Conservation (phyloP, 2,888 invertebrate species). For the Thumatha senex region DNA sequence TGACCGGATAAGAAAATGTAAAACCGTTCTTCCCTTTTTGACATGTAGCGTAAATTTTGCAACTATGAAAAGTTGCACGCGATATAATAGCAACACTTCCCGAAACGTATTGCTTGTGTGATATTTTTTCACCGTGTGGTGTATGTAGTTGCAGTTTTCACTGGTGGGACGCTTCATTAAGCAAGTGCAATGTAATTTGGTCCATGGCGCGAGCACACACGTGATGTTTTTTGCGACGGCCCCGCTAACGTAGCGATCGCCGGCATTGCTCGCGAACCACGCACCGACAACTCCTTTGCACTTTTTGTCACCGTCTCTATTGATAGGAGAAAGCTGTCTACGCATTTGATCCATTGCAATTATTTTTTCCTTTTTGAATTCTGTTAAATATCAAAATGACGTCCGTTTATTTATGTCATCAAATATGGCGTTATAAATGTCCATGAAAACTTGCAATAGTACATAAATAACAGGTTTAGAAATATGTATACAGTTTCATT, state of each 20-base stretch:
- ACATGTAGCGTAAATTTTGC: too few relatives aligned
- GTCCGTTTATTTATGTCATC: conserved; percentile 21
- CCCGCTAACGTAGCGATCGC: conserved; percentile 24
- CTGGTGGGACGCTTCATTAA: conserved; percentile 61
- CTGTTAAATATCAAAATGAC: conserved; percentile 16
- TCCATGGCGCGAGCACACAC: conserved; percentile 39
- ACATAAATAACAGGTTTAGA: background rate
- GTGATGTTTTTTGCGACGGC: conserved; percentile 49
- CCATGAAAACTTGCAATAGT: conserved; percentile 21
- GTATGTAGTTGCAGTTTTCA: conserved; percentile 26
- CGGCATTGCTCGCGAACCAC: conserved; percentile 17
- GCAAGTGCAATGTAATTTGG: conserved; percentile 62
- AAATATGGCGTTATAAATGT: conserved; percentile 12
- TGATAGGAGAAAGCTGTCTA: conserved; percentile 67
- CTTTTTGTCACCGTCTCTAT: conserved; percentile 54
- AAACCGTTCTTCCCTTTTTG: too few relatives aligned
- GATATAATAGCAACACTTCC: conserved; percentile 12
- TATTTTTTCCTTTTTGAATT: conserved; percentile 24
- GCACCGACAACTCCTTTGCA: conserved; percentile 42
- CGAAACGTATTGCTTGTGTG: conserved; percentile 15
- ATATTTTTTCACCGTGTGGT: conserved; percentile 31
- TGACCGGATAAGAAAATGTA: background rate
- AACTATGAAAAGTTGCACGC: background rate
- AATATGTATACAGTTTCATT: too few relatives aligned
- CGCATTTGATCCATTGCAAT: conserved; percentile 33